Evolutionary conservation across 2,888 invertebrate genomes (phyloP).

Genomic region (Drosophila mayaguana): DNA sequence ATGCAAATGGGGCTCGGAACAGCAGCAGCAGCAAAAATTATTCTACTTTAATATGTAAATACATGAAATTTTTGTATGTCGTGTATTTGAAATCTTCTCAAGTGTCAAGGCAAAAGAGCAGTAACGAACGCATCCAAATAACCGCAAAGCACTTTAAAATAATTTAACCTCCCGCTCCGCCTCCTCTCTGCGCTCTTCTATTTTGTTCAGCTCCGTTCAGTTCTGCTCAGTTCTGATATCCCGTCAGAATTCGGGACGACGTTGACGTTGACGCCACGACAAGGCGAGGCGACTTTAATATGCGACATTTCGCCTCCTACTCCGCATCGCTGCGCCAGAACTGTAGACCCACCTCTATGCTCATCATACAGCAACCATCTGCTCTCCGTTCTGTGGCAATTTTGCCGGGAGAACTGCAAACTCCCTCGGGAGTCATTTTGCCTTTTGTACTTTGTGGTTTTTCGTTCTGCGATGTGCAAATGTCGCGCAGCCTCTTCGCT

Average conservation of each 20-base stretch:
- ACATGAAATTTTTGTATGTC: constrained; percentile 34
- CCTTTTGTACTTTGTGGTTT: constrained; percentile 75
- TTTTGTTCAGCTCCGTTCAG: background rate
- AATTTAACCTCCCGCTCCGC: constrained; percentile 50
- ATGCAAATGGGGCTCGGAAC: constrained; percentile 53
- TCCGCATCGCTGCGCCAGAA: constrained; percentile 45
- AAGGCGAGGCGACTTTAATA: constrained; percentile 63
- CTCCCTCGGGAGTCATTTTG: constrained; percentile 74
- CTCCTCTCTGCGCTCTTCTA: background rate
- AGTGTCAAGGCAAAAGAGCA: constrained; percentile 54
- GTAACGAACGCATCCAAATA: constrained; percentile 58
- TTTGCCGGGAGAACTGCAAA: constrained; percentile 34
- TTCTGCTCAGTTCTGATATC: constrained; percentile 2
- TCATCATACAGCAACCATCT: constrained; percentile 28
- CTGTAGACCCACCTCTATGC: constrained; percentile 8
- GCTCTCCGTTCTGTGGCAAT: constrained; percentile 36
- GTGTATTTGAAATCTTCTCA: constrained; percentile 38
- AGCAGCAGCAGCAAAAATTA: constrained; percentile 21
- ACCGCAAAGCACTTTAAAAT: constrained; percentile 74
- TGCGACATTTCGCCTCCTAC: constrained; percentile 56
- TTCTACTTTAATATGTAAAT: constrained; percentile 51
- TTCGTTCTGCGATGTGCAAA: constrained; percentile 38
- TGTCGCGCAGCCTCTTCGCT: constrained; percentile 41
- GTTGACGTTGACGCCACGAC: constrained; percentile 41
- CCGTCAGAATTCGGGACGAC: constrained; percentile 19